These are phyloP conservation scores for Ifrita kowaldi DNA, from an alignment of 2,113 vertebrate species.

Conservation along the genomic window DNA sequence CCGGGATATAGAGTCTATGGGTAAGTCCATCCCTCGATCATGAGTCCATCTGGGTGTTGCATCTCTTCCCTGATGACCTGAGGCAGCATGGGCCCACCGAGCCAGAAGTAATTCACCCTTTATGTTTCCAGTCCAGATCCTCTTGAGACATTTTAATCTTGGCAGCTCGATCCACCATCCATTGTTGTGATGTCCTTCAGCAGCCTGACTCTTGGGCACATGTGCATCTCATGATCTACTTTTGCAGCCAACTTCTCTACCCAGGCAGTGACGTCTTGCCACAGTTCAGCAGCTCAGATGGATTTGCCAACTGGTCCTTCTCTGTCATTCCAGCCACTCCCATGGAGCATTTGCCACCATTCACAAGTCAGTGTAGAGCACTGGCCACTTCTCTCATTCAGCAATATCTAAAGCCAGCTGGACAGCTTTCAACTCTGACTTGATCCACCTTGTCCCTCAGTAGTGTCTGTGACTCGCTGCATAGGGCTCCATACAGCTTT, in stretches of 20 bases:
- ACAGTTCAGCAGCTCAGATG: background rate
- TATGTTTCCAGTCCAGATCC: background rate
- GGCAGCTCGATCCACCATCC: too few relatives aligned
- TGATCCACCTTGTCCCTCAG: background rate
- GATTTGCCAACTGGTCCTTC: background rate
- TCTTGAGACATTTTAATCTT: too few relatives aligned
- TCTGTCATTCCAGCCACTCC: background rate
- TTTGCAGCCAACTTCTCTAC: background rate
- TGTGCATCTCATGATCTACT: background rate
- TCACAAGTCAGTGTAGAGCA: background rate
- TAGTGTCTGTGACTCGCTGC: fast-evolving
- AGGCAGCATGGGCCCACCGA: background rate
- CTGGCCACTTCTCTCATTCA: background rate
- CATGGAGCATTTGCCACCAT: background rate
- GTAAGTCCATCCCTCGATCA: background rate
- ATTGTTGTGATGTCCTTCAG: too few relatives aligned
- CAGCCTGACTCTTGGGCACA: background rate
- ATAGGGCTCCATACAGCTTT: background rate
- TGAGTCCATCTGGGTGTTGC: background rate
- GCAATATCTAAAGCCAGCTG: background rate
- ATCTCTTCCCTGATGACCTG: background rate
- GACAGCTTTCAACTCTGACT: background rate
- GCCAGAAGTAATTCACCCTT: background rate
- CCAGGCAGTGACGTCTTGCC: background rate
- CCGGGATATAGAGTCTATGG: background rate